Evolutionary conservation across 2,888 invertebrate genomes (phyloP).

Genomic region (Lithophane ornitopus): DNA sequence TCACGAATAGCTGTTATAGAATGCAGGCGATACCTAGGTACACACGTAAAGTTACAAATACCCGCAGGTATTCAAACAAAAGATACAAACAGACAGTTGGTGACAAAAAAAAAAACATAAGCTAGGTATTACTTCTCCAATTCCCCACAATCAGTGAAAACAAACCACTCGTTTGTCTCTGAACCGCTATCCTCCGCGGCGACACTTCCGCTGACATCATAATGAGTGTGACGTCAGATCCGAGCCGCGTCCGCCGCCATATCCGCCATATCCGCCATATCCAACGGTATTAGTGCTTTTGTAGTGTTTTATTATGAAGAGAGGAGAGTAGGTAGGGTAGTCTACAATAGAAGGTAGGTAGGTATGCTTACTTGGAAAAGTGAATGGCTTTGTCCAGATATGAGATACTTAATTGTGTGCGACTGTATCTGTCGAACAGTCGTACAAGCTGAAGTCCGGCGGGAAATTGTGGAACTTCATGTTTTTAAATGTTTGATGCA

Average conservation of each 20-base stretch:
- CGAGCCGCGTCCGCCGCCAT: slow-evolving; percentile 18
- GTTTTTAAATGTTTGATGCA: too few species aligned
- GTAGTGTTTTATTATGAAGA: slow-evolving; percentile 31
- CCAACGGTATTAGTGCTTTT: slow-evolving; percentile 25
- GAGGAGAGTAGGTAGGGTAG: neutral
- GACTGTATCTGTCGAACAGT: too few species aligned
- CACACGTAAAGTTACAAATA: neutral
- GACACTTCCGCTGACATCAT: slow-evolving; percentile 26
- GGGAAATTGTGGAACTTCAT: too few species aligned
- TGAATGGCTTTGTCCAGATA: neutral
- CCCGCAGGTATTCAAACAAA: neutral
- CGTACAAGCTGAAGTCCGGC: too few species aligned
- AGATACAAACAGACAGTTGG: neutral
- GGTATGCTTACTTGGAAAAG: neutral
- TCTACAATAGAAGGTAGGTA: neutral
- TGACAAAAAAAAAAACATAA: slow-evolving; percentile 6
- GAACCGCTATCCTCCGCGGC: neutral
- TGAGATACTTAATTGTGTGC: neutral
- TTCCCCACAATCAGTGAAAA: neutral
- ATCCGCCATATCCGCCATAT: slow-evolving; percentile 22
- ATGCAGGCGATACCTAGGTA: neutral
- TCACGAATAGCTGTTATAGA: neutral
- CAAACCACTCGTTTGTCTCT: slow-evolving; percentile 16
- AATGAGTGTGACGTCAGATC: slow-evolving; percentile 31
- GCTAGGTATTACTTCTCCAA: neutral